Conservation (phyloP, 2,888 invertebrate species). For the Phaedon cochleariae region DNA sequence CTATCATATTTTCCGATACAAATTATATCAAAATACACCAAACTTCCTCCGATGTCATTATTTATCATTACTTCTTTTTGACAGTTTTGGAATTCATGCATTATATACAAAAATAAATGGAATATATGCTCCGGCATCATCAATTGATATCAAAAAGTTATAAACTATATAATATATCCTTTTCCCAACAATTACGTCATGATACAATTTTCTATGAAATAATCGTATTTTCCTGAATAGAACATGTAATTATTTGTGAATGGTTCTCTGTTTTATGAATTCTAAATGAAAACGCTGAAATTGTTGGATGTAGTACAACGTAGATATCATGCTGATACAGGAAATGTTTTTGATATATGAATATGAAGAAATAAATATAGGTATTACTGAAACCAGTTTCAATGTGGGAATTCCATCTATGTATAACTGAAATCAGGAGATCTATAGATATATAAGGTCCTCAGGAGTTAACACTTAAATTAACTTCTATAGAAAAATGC, state of each 20-base stretch:
- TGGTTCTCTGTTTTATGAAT: constrained; percentile 23
- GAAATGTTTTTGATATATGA: not conserved
- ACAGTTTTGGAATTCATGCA: constrained; percentile 31
- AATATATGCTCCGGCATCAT: constrained; percentile 21
- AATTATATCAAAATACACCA: not conserved
- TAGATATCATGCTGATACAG: not conserved
- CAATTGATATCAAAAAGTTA: constrained; percentile 29
- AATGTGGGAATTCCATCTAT: too few relatives aligned
- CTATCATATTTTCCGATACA: not conserved
- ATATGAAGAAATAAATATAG: not conserved
- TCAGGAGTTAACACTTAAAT: too few relatives aligned
- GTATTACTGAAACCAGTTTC: not conserved
- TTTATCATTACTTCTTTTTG: constrained; percentile 29
- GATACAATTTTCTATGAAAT: constrained; percentile 22
- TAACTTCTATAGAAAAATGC: too few relatives aligned
- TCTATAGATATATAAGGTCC: too few relatives aligned
- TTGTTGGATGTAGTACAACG: constrained; percentile 24
- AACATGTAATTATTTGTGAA: constrained; percentile 18
- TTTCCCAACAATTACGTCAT: constrained; percentile 21
- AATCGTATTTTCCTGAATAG: constrained; percentile 24
- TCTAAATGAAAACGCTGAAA: constrained; percentile 26
- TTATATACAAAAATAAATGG: constrained; percentile 21
- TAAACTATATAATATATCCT: constrained; percentile 8
- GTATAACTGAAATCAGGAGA: too few relatives aligned
- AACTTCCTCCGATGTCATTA: constrained; percentile 16